phyloP scores from a whole-genome alignment of 2,888 invertebrate species.

The Agriopis leucophaearia region DNA sequence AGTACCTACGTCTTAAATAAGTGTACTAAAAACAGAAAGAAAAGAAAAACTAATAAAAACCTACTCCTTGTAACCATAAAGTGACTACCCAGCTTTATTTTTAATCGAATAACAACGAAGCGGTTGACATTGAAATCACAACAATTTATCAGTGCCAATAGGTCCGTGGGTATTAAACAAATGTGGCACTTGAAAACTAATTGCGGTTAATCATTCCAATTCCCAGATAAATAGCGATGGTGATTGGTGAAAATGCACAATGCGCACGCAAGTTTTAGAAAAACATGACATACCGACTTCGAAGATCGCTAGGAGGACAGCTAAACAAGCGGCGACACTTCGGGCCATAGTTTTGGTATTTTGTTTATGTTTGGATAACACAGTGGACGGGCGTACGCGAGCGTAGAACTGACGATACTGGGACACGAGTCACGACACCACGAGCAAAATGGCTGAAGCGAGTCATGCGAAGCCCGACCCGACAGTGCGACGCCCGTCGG shows the following conservation, averaged over 20 bases:
- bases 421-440: neutral
- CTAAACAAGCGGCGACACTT: conserved; percentile 68
- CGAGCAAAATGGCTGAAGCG: conserved; percentile 13
- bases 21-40: too few relatives aligned
- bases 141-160: neutral
- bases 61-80: too few relatives aligned
- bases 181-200: conserved; percentile 5
- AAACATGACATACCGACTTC: conserved; percentile 70
- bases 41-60: too few relatives aligned
- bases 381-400: conserved; percentile 32
- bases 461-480: conserved; percentile 57
- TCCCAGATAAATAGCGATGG: neutral
- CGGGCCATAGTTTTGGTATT: conserved; percentile 65
- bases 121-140: too few relatives aligned
- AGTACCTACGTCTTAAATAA: too few relatives aligned
- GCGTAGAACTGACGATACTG: conserved; percentile 57
- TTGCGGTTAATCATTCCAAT: conserved; percentile 1
- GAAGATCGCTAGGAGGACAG: conserved; percentile 71
- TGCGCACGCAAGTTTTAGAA: conserved; percentile 16
- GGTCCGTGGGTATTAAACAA: neutral
- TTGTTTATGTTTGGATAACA: conserved; percentile 44
- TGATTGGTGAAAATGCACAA: neutral
- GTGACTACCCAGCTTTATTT: too few relatives aligned
- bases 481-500: conserved; percentile 63
- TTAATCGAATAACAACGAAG: too few relatives aligned